Conservation (phyloP, 2,888 invertebrate genomes). For the Dasypolia templi region DNA sequence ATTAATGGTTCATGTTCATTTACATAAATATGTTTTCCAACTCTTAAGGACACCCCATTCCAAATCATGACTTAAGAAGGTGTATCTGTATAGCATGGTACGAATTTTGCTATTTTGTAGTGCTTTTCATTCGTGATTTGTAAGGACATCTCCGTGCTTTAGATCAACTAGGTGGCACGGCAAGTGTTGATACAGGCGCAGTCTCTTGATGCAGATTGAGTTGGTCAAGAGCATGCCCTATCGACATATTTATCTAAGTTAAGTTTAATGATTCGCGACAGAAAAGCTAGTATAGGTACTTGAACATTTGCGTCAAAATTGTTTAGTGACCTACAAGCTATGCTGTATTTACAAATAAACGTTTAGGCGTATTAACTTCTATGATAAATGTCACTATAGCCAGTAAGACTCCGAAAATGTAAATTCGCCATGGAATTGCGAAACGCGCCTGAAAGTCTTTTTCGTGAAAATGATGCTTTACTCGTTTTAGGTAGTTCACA, state of each 20-base stretch:
- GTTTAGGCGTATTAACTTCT: constrained; percentile 60
- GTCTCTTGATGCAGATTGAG: background rate
- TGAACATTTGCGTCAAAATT: background rate
- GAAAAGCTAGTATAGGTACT: background rate
- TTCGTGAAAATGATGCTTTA: constrained; percentile 55
- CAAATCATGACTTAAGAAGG: background rate
- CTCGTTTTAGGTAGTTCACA: constrained; percentile 49
- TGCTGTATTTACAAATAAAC: background rate
- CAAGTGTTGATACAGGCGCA: background rate
- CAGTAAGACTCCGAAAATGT: constrained; percentile 65
- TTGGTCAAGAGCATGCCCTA: background rate
- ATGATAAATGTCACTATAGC: constrained; percentile 65
- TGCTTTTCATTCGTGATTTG: background rate
- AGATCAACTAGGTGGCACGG: background rate
- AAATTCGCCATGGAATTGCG: constrained; percentile 74
- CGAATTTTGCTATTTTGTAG: background rate
- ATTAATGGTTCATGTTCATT: background rate
- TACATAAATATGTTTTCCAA: background rate
- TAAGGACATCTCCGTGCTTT: background rate
- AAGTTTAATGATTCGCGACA: background rate
- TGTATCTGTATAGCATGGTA: too few species aligned
- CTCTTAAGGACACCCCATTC: background rate
- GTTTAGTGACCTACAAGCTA: background rate
- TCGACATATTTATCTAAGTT: background rate
- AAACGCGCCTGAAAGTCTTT: constrained; percentile 52